Evolutionary conservation across 2,797 vertebrate species (phyloP).

Genomic region (Craterocephalus amniculus): DNA sequence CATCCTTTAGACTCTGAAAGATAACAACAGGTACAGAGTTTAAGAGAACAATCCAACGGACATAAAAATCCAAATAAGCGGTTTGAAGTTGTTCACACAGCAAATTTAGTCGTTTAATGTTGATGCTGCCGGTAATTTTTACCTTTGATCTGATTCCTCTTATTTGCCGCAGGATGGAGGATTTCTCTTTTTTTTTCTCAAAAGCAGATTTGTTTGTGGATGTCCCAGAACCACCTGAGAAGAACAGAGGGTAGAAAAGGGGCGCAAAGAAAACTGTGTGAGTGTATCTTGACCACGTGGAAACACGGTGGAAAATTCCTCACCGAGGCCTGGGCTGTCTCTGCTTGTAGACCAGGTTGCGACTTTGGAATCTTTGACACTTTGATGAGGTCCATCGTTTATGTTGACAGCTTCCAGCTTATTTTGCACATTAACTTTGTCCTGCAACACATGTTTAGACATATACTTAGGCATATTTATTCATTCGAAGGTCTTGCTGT

Average conservation of each 20-base stretch:
- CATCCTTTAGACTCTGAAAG: constrained; percentile 78
- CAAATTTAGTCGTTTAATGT: background rate
- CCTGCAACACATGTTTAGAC: constrained; percentile 73
- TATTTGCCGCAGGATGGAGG: constrained; percentile 83
- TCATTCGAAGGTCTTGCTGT: background rate
- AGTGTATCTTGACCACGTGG: background rate
- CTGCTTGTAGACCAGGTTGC: constrained; percentile 85
- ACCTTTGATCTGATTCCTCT: constrained; percentile 83
- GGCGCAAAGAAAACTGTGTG: background rate
- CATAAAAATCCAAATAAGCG: background rate
- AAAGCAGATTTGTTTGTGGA: constrained; percentile 87
- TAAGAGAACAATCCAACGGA: background rate
- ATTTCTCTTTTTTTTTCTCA: constrained; percentile 87
- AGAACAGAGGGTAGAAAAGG: background rate
- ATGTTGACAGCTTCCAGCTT: constrained; percentile 89
- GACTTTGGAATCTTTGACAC: constrained; percentile 84
- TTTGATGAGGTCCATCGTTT: constrained; percentile 83
- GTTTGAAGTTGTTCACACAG: background rate
- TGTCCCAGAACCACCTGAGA: constrained; percentile 83
- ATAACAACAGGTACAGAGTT: constrained; percentile 10
- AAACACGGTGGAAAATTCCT: constrained; percentile 45
- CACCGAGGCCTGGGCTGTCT: constrained; percentile 80
- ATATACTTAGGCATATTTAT: background rate
- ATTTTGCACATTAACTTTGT: constrained; percentile 88
- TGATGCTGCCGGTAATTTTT: background rate